These are phyloP conservation scores for Chelonia mydas DNA, from an alignment of 2,797 vertebrate genomes.

Conservation along the genomic window DNA sequence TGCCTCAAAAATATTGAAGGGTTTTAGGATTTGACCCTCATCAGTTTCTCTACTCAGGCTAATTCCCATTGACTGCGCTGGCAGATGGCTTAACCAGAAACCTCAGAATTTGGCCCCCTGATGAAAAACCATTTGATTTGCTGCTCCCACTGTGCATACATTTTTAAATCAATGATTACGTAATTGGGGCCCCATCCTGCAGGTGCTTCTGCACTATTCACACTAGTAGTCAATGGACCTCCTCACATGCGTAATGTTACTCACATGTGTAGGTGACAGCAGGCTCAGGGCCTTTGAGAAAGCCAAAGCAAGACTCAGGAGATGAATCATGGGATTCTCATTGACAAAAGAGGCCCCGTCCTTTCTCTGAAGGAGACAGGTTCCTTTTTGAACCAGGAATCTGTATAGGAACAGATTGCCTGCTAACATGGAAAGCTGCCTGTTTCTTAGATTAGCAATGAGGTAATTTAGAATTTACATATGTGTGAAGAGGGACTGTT, in stretches of 20 bases:
- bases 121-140: neutral
- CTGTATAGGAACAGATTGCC: conserved; percentile 51
- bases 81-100: neutral
- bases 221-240: neutral
- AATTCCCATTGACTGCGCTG: neutral
- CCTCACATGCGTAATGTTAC: neutral
- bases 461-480: conserved; percentile 67
- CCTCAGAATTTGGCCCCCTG: neutral
- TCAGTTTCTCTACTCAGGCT: neutral
- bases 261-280: accelerated
- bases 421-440: conserved; percentile 52
- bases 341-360: accelerated
- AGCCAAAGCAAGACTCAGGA: accelerated
- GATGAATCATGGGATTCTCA: accelerated
- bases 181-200: neutral
- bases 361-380: accelerated
- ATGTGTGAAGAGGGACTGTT: conserved; percentile 26
- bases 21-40: neutral
- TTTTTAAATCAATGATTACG: neutral
- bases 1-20: neutral
- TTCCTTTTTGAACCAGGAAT: neutral
- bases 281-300: neutral
- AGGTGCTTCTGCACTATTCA: neutral
- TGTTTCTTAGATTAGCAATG: conserved; percentile 54
- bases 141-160: neutral